Conservation (phyloP, 2,113 vertebrate genomes). For the Anarhynchus alexandrinus region DNA sequence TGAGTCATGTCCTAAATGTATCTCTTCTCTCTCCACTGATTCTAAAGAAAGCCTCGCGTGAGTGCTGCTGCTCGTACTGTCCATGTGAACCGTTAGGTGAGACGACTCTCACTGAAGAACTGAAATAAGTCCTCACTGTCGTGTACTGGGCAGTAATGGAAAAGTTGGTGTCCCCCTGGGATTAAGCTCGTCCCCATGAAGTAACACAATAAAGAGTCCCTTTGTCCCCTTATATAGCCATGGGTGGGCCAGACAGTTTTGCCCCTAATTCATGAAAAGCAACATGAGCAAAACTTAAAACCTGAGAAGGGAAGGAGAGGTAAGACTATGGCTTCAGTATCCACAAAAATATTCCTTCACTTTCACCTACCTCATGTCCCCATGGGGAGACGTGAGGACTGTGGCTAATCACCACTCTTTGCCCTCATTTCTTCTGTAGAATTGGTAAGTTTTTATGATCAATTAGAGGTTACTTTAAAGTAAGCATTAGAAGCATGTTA, state of each 20-base stretch:
- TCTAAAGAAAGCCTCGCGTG: not conserved
- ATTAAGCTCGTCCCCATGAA: not conserved
- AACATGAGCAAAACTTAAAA: not conserved
- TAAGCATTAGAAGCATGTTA: not conserved
- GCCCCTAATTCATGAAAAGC: not conserved
- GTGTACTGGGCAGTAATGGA: not conserved
- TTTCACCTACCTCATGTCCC: not conserved
- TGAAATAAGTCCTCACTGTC: not conserved
- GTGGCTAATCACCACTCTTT: not conserved
- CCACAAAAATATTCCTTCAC: not conserved
- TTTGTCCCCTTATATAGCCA: not conserved
- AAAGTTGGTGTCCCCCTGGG: not conserved
- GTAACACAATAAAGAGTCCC: not conserved
- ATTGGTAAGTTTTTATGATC: not conserved
- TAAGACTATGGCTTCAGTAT: not conserved
- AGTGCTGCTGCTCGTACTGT: not conserved
- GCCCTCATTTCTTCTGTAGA: not conserved
- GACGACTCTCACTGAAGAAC: accelerated
- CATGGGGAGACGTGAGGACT: not conserved
- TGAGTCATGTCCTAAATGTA: not conserved
- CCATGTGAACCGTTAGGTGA: not conserved
- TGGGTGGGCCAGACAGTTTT: not conserved
- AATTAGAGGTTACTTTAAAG: not conserved
- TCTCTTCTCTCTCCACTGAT: not conserved
- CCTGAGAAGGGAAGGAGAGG: not conserved